Evolutionary conservation across 2,797 vertebrate species (phyloP).

Genomic region (Knipowitschia caucasica): DNA sequence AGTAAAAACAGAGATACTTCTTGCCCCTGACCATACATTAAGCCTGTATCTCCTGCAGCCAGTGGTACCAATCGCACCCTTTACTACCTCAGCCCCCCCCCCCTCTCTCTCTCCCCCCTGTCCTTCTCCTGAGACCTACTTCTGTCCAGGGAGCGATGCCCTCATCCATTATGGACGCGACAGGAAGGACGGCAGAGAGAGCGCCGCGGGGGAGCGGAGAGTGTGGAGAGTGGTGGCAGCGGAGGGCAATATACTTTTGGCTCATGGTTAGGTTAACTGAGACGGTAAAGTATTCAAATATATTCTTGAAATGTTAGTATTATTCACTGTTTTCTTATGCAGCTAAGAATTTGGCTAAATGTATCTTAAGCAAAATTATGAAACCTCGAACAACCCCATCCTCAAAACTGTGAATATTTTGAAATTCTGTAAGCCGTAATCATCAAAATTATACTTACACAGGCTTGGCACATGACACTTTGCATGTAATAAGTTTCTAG

Average conservation of each 20-base stretch:
- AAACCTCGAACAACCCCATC: no score
- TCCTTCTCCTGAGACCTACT: slow-evolving; percentile 66
- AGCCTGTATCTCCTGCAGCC: slow-evolving; percentile 60
- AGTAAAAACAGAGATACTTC: slow-evolving; percentile 63
- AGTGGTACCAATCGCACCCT: slow-evolving; percentile 44
- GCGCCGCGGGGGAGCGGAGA: slow-evolving; percentile 9
- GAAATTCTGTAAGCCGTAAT: no score
- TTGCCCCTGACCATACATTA: slow-evolving; percentile 62
- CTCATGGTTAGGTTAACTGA: not conserved
- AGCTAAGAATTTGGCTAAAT: no score
- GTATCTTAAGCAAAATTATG: no score
- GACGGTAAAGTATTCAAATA: not conserved
- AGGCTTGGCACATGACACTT: no score
- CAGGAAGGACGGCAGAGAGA: slow-evolving; percentile 7
- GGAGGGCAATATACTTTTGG: not conserved
- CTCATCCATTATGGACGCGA: slow-evolving; percentile 63
- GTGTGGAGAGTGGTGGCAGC: slow-evolving; percentile 32
- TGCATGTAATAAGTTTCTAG: no score
- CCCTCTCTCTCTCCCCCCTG: no score
- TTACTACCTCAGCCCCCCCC: slow-evolving; percentile 28
- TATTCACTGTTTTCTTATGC: not conserved
- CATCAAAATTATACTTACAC: no score
- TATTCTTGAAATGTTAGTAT: no score
- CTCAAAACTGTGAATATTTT: no score
- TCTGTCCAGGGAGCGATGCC: slow-evolving; percentile 65